These are phyloP conservation scores for Thumatha senex DNA, from an alignment of 2,888 invertebrate species.

Conservation along the genomic window DNA sequence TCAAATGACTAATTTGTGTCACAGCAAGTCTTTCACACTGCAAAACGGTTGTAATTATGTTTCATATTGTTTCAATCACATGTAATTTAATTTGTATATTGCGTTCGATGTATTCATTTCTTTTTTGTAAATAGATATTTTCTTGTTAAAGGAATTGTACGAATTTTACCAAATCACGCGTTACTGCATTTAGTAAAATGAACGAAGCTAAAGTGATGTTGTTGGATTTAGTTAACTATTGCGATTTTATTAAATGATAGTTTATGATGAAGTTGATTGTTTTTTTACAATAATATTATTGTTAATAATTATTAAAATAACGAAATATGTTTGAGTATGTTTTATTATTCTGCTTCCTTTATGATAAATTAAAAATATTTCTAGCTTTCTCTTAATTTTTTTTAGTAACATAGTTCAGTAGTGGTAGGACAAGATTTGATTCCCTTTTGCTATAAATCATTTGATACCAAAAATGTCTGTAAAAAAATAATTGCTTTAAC, in stretches of 20 bases:
- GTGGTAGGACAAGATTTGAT: too few relatives aligned
- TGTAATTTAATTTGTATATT: slow-evolving; percentile 19
- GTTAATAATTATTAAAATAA: slow-evolving; percentile 64
- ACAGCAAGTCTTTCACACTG: slow-evolving; percentile 1
- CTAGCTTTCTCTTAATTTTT: too few relatives aligned
- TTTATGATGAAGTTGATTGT: slow-evolving; percentile 79
- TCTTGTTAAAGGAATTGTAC: slow-evolving; percentile 34
- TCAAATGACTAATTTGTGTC: not conserved
- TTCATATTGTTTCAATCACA: not conserved
- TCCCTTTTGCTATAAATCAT: too few relatives aligned
- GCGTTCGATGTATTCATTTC: slow-evolving; percentile 3
- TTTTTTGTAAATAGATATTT: slow-evolving; percentile 36
- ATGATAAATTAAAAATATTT: too few relatives aligned
- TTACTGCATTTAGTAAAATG: slow-evolving; percentile 54
- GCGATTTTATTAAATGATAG: slow-evolving; percentile 78
- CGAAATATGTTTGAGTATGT: slow-evolving; percentile 41
- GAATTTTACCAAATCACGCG: slow-evolving; percentile 65
- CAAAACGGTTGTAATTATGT: slow-evolving; percentile 7
- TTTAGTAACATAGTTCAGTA: too few relatives aligned
- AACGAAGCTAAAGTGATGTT: slow-evolving; percentile 48
- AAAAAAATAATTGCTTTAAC: too few relatives aligned
- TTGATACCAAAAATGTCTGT: too few relatives aligned
- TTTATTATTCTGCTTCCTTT: not conserved
- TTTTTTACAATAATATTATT: slow-evolving; percentile 72
- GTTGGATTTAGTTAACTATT: slow-evolving; percentile 50